These are phyloP conservation scores for Pandion haliaetus DNA, from an alignment of 2,113 vertebrate species.

Conservation along the genomic window DNA sequence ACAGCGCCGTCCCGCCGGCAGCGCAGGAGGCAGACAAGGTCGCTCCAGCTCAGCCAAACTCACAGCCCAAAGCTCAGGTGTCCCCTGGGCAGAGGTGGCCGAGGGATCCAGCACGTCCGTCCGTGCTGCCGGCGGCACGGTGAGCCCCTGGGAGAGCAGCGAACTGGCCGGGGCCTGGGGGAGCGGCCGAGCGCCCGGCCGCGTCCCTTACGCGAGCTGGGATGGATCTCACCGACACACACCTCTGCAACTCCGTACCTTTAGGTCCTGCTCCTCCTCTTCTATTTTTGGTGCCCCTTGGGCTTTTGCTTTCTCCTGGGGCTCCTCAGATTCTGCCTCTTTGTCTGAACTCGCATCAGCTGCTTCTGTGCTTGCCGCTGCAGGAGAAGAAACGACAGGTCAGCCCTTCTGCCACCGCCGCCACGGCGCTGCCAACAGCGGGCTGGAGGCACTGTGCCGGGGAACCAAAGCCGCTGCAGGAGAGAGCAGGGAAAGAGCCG, in stretches of 20 bases:
- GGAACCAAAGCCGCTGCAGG: not conserved
- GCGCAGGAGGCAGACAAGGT: fast-evolving
- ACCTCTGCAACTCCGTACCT: conserved; percentile 66
- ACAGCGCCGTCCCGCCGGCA: fast-evolving
- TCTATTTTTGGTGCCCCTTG: conserved; percentile 78
- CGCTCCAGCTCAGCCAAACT: not conserved
- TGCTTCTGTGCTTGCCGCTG: conserved; percentile 72
- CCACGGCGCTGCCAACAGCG: not conserved
- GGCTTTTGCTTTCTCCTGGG: conserved; percentile 75
- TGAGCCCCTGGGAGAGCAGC: not conserved
- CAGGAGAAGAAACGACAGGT: not conserved
- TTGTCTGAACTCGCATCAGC: conserved; percentile 74
- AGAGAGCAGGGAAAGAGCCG: not conserved
- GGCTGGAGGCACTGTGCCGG: not conserved
- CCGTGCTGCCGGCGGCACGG: fast-evolving
- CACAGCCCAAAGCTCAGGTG: not conserved
- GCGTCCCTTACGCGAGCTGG: not conserved
- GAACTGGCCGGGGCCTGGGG: not conserved
- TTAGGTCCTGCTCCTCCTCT: conserved; percentile 87
- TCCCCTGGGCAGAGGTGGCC: not conserved
- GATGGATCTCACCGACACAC: fast-evolving
- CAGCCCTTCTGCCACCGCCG: not conserved
- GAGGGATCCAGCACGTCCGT: not conserved
- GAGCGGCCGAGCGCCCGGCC: not conserved
- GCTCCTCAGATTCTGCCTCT: conserved; percentile 77